Evolutionary conservation across 2,113 vertebrate genomes (phyloP).

Genomic region (Hyperoodon ampullatus): DNA sequence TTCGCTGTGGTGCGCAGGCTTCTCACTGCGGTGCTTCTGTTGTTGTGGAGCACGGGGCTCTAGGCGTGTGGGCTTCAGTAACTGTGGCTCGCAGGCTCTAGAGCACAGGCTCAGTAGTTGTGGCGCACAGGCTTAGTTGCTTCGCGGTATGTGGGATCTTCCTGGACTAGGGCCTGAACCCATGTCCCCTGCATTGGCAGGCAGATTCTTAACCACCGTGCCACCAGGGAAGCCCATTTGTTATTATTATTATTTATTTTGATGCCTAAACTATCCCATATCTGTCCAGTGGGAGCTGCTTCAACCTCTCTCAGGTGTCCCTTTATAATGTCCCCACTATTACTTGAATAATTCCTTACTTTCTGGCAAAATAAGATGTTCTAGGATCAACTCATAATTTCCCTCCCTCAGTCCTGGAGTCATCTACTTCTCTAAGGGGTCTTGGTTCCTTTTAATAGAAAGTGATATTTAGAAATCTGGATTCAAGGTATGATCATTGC

Average conservation of each 20-base stretch:
- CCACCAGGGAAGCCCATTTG: too few relatives aligned
- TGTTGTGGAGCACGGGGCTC: too few relatives aligned
- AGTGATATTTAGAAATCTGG: background rate
- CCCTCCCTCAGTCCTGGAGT: background rate
- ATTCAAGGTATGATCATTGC: background rate
- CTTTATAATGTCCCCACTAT: background rate
- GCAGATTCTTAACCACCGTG: too few relatives aligned
- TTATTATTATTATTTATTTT: background rate
- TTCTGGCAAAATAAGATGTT: background rate
- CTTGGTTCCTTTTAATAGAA: background rate
- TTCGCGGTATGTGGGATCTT: too few relatives aligned
- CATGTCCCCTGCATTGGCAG: too few relatives aligned
- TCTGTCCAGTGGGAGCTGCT: background rate
- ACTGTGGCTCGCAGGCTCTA: too few relatives aligned
- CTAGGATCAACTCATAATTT: background rate
- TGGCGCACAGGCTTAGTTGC: too few relatives aligned
- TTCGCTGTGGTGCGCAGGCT: too few relatives aligned
- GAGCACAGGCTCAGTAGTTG: too few relatives aligned
- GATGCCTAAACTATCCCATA: background rate
- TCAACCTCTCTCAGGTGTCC: background rate
- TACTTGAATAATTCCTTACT: background rate
- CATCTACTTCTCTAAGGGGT: background rate
- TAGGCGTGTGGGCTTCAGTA: too few relatives aligned
- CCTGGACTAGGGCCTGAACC: too few relatives aligned
- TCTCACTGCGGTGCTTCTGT: too few relatives aligned